These are phyloP conservation scores for Monopis laevigella DNA, from an alignment of 2,888 invertebrate species.

Conservation along the genomic window DNA sequence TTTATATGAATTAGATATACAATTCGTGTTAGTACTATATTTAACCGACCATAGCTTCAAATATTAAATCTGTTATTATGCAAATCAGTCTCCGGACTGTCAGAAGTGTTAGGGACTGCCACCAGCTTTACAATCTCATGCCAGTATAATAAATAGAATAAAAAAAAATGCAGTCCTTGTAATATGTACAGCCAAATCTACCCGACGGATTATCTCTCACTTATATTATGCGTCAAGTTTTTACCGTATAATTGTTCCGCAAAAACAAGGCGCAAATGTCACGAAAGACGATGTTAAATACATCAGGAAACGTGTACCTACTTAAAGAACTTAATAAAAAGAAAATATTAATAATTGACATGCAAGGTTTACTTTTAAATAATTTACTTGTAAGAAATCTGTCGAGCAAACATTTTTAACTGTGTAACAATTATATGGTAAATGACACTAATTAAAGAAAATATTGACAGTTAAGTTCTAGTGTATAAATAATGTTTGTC, in stretches of 20 bases:
- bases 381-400: slow-evolving; percentile 8
- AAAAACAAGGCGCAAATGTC: slow-evolving; percentile 23
- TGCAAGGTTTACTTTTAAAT: slow-evolving; percentile 9
- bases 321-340: slow-evolving; percentile 15
- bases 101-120: too few relatives aligned
- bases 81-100: too few relatives aligned
- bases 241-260: slow-evolving; percentile 18
- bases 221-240: slow-evolving; percentile 1
- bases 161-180: slow-evolving; percentile 4
- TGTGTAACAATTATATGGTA: not conserved
- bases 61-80: too few relatives aligned
- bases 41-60: too few relatives aligned
- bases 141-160: not conserved
- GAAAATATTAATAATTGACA: slow-evolving; percentile 13
- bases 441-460: slow-evolving; percentile 5
- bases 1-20: too few relatives aligned
- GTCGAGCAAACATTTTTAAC: too few relatives aligned
- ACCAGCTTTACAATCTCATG: too few relatives aligned
- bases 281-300: slow-evolving; percentile 20
- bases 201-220: slow-evolving; percentile 7
- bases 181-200: slow-evolving; percentile 1
- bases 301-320: slow-evolving; percentile 27
- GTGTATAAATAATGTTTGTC: not conserved
- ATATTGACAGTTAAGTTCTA: not conserved
- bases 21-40: too few relatives aligned